Evolutionary conservation across 2,888 invertebrate genomes (phyloP), one percentile per base, ranked within the genome.

Genomic region (Rotaria macrura): DNA sequence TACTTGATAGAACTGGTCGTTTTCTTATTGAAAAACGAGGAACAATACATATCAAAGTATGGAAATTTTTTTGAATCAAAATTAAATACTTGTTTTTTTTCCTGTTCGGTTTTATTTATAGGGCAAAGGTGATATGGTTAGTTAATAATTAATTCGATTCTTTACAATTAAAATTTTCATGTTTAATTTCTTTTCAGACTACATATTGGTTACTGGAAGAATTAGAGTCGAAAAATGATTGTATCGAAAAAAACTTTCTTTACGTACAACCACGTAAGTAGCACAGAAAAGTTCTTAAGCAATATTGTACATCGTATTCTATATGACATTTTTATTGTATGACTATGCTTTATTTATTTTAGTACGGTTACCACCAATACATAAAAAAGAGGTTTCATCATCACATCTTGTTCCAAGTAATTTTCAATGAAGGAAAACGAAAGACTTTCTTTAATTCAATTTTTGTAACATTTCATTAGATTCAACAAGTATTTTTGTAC

Each of bases 41-140:
- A 43, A 86, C 87, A 0, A 89, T 89, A 43, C 88, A 88, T 34
- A 87, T 89, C 3, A 89, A 89, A 88, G 89, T 89, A 88, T 40
- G 23, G 23, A 5, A 52, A 23, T 52, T 52, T 23, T 23, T 4
- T 52, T 52, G 23, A 52, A 47, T 47, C 14, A 25, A 25, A 54
- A 25, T 54, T 54, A 3, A 57, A 29, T 29, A 9, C 5, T 12
- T 25, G 25, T 55, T 10, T 5, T 25, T 55, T 55, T 25, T n/a
- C 3, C 6, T 25, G 7, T 55, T 55, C 17, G 9, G 10, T 57
- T 14, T 2, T 57, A 1, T 29, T 29, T 14, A 7, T 65, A 65
- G 65, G 65, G 65, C 20, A 65, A 65, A 65, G 65, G 65, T 20
- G 65, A 65, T 17, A 65, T 65, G 65, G 65, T 65, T 34, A 4